phyloP scores from a whole-genome alignment of 2,113 vertebrate genomes.

The Xenopus laevis region DNA sequence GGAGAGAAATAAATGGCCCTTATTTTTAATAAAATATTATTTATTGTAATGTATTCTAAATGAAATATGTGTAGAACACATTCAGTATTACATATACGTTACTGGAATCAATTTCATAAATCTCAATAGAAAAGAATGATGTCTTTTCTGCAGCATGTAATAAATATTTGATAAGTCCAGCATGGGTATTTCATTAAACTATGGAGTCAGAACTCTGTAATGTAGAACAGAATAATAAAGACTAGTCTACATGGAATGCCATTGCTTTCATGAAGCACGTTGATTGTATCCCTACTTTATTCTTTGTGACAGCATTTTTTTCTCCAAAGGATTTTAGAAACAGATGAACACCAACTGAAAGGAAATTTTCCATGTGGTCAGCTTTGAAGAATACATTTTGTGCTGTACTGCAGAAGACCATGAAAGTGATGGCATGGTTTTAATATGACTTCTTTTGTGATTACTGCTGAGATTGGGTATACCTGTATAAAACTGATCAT shows the following conservation, averaged over 20 bases:
- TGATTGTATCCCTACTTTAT: too few relatives aligned
- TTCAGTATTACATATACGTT: neutral
- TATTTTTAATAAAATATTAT: neutral
- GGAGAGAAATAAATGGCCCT: neutral
- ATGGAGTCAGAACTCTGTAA: neutral
- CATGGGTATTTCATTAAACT: neutral
- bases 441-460: too few relatives aligned
- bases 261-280: neutral
- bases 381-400: too few relatives aligned
- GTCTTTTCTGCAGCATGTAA: neutral
- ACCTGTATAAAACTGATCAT: too few relatives aligned
- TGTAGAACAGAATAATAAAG: neutral
- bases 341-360: too few relatives aligned
- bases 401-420: too few relatives aligned
- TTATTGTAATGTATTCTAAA: slow-evolving; percentile 2
- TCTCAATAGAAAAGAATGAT: slow-evolving; percentile 1
- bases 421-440: too few relatives aligned
- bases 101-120: neutral
- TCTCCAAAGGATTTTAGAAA: too few relatives aligned
- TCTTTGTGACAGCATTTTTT: too few relatives aligned
- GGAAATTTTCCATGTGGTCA: too few relatives aligned
- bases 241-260: neutral
- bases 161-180: slow-evolving; percentile 3
- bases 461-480: too few relatives aligned
- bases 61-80: neutral